These are phyloP conservation scores for Capitulum mitella DNA, from an alignment of 2,888 invertebrate genomes.

Conservation along the genomic window DNA sequence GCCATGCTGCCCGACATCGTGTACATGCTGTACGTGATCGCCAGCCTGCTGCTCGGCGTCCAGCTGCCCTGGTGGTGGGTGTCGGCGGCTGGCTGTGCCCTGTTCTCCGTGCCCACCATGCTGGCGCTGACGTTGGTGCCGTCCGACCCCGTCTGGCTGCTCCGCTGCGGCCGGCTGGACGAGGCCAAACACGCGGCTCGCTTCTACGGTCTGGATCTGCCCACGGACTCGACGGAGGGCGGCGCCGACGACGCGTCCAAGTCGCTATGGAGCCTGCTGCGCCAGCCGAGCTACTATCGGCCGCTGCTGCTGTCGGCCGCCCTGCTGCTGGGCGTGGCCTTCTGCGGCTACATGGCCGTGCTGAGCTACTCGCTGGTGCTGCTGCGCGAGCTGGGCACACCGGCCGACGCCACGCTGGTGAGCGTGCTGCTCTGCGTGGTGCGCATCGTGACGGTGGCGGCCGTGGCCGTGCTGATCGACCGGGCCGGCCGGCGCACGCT, in stretches of 20 bases:
- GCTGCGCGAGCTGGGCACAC: neutral
- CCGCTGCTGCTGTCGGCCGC: neutral
- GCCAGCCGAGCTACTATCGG: neutral
- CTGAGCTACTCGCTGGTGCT: neutral
- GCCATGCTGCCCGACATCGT: slow-evolving; percentile 5
- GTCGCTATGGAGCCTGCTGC: neutral
- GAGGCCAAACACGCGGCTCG: neutral
- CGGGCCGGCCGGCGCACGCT: neutral
- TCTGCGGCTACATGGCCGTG: neutral
- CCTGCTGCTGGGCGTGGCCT: neutral
- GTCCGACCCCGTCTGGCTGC: slow-evolving; percentile 5
- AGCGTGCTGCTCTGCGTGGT: neutral
- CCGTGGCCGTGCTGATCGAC: neutral
- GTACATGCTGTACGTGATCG: neutral
- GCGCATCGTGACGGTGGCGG: neutral
- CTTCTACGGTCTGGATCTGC: neutral
- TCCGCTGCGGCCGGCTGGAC: neutral
- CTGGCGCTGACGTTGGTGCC: neutral
- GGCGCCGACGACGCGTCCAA: neutral
- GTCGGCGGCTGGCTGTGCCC: neutral
- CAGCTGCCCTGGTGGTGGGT: neutral
- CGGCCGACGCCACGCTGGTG: neutral
- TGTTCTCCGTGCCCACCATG: neutral
- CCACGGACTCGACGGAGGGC: neutral
- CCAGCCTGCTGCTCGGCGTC: neutral